A percentile compares a stretch with the other conserved stretches of the same genome.
These are phyloP conservation scores for Mayetiola destructor DNA, from an alignment of 2,888 invertebrate species.

Conservation along the genomic window DNA sequence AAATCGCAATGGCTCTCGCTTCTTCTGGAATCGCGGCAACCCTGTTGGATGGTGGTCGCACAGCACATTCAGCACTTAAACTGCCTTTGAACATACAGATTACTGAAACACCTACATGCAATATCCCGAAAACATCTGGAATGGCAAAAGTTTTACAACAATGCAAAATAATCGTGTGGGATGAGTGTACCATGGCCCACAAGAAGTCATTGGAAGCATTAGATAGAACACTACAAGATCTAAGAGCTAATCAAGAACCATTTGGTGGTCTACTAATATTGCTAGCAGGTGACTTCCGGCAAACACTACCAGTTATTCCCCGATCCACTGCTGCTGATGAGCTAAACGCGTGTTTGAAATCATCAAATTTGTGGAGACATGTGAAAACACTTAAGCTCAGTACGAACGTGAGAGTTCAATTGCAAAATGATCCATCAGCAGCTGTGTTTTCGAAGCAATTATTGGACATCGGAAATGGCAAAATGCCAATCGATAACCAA, in stretches of 20 bases:
- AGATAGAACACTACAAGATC: constrained; percentile 22
- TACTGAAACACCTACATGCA: constrained; percentile 23
- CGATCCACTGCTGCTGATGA: constrained; percentile 23
- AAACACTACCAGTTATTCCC: constrained; percentile 23
- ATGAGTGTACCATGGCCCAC: constrained; percentile 25
- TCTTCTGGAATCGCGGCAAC: constrained; percentile 22
- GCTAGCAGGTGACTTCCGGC: constrained; percentile 23
- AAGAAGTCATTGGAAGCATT: constrained; percentile 24
- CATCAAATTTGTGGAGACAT: constrained; percentile 18
- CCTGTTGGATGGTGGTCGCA: constrained; percentile 22
- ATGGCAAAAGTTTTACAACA: constrained; percentile 24
- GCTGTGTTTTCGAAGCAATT: constrained; percentile 18
- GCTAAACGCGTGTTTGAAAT: constrained; percentile 21
- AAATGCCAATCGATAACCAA: constrained; percentile 20
- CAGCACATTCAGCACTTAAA: constrained; percentile 26
- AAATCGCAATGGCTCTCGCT: constrained; percentile 20
- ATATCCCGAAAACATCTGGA: constrained; percentile 24
- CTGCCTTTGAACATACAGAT: constrained; percentile 23
- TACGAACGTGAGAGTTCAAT: constrained; percentile 18
- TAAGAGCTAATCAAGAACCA: constrained; percentile 17
- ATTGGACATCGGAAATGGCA: constrained; percentile 20
- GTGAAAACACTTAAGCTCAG: constrained; percentile 18
- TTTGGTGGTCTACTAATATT: constrained; percentile 20
- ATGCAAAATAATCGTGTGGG: constrained; percentile 24
- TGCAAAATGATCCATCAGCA: constrained; percentile 18